Conservation (phyloP, 64 coral and sea anemone species). For the Montipora sp. region DNA sequence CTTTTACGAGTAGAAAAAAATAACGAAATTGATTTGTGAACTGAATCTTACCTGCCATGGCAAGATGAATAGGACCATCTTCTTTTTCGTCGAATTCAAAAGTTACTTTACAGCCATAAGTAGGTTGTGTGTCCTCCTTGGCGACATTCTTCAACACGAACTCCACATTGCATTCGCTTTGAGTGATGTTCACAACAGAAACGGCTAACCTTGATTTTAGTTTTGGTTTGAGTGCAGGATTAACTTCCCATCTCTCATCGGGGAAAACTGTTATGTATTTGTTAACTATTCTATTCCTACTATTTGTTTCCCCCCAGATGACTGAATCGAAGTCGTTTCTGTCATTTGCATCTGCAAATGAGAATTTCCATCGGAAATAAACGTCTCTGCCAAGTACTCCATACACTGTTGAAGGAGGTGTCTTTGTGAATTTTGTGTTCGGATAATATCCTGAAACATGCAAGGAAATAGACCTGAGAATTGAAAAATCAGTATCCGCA, state of each 20-base stretch:
- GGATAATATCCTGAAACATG: neutral
- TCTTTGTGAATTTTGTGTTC: neutral
- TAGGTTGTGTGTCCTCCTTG: neutral
- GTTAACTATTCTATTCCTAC: rapidly evolving
- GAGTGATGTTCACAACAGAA: neutral
- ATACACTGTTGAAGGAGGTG: neutral
- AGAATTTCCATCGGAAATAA: neutral
- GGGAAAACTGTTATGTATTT: neutral
- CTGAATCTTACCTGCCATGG: neutral
- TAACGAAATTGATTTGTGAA: neutral
- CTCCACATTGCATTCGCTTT: neutral
- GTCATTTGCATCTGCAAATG: neutral
- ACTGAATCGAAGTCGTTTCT: neutral
- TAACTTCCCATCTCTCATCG: neutral
- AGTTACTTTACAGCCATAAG: neutral
- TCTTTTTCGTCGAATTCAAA: neutral
- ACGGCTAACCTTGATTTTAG: neutral
- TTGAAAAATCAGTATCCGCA: neutral
- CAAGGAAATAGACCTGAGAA: neutral
- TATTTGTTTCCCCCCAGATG: neutral
- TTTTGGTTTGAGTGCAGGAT: neutral
- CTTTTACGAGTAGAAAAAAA: neutral
- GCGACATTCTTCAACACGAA: neutral
- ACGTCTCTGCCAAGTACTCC: neutral
- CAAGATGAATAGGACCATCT: neutral